Base-by-base conservation (phyloP, 2,113 vertebrate species). In the Uria lomvia region DNA sequence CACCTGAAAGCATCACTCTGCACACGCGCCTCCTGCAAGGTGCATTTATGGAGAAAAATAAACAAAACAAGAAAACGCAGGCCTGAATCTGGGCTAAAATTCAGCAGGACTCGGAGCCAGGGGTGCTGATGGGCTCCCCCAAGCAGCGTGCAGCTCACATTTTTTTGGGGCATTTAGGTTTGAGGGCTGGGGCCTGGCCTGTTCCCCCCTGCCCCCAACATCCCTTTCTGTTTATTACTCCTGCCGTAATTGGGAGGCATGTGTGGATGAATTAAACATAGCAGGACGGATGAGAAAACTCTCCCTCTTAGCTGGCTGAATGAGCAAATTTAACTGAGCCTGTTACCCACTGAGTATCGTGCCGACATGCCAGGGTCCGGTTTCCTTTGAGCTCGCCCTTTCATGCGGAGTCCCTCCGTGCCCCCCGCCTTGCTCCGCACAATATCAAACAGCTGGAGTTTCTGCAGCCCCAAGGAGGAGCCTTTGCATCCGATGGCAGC, bases 401-500 rank as follows among this genome's bases (percentile, higher is more conserved):
- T 98, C 97, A 98, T 97, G 97, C 97, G 38, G 95, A 98, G 97
- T 98, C 96, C 96, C 95, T 94, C 72, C 86, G 27, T 97, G 95
- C 94, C 96, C 97, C 97, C 97, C 8, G 96, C 96, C 90, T 89
- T 94, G 90, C 96, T 92, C 76, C 38, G 40, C 96, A 98, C 98
- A 98, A 97, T 98, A 97, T 98, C 97, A 97, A 98, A 98, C 98
- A 98, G 97, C 97, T 98, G 98, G 98, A 98, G 97, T 89, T 97
- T 97, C 90, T 80, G 96, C 27, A 4, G 93, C 90, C 90, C 94
- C n/a, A 5, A 95, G 94, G 80, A 97, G 89, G 73, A 72, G 91
- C 75, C 80, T 95, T 97, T 98, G 97, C 97, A 97, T 77, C 12
- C 7, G 7, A 89, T 5, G 3, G 68, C 43, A 73, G 73, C 32